Conservation (phyloP, 2,113 vertebrate genomes). For the Morone chrysops region DNA sequence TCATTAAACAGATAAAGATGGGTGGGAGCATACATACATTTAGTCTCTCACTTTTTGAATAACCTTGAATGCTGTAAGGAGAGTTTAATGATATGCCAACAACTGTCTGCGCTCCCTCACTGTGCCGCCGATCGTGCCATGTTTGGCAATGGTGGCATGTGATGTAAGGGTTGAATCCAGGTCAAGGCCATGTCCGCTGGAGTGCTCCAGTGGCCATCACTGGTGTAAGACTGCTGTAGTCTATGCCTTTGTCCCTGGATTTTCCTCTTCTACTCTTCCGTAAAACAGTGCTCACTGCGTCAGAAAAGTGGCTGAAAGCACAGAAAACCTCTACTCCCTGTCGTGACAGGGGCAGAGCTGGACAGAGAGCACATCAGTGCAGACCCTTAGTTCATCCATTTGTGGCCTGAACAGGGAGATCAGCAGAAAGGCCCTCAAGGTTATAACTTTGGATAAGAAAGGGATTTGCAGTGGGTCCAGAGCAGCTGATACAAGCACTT, state of each 20-base stretch:
- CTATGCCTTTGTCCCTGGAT: slow-evolving; percentile 27
- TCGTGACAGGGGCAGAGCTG: slow-evolving; percentile 51
- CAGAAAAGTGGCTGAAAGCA: slow-evolving; percentile 65
- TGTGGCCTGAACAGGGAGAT: slow-evolving; percentile 68
- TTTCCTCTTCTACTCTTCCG: slow-evolving; percentile 5
- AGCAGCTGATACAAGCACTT: slow-evolving; percentile 75
- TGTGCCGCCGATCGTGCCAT: not conserved
- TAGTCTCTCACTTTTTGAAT: slow-evolving; percentile 44
- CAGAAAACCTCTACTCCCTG: slow-evolving; percentile 46
- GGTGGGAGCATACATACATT: slow-evolving; percentile 44
- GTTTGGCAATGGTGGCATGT: slow-evolving; percentile 39
- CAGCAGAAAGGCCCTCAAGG: slow-evolving; percentile 67
- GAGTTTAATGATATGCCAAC: slow-evolving; percentile 57
- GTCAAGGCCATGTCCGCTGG: slow-evolving; percentile 63
- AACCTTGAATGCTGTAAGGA: slow-evolving; percentile 63
- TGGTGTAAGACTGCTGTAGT: slow-evolving; percentile 37
- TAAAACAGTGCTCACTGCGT: slow-evolving; percentile 32
- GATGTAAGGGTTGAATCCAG: slow-evolving; percentile 49
- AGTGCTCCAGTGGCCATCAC: slow-evolving; percentile 47
- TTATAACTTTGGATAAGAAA: slow-evolving; percentile 71
- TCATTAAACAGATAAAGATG: slow-evolving; percentile 66
- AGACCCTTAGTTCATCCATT: slow-evolving; percentile 69
- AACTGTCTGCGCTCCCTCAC: slow-evolving; percentile 21
- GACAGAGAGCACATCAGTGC: slow-evolving; percentile 68
- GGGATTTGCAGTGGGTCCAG: slow-evolving; percentile 63